Percentiles rank a stretch among this genome's conserved stretches.
Conservation (phyloP, 2,888 invertebrate species). For the Parelbella ahira region DNA sequence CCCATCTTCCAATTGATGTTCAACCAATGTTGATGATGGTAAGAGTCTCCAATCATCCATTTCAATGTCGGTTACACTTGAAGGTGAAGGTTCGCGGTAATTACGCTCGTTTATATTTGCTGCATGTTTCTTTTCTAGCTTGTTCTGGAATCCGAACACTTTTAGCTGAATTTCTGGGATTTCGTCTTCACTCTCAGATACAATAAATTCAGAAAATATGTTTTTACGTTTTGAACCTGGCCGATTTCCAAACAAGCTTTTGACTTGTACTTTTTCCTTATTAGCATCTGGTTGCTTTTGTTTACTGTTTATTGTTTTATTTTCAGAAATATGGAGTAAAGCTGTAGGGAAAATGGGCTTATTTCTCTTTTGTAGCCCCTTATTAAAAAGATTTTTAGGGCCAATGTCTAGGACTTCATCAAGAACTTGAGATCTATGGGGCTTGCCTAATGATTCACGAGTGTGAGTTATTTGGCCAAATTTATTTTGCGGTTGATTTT, state of each 20-base stretch:
- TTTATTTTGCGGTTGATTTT: conserved; percentile 44
- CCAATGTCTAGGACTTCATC: conserved; percentile 44
- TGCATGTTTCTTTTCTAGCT: conserved; percentile 31
- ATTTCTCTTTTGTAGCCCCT: conserved; percentile 38
- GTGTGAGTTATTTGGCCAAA: conserved; percentile 44
- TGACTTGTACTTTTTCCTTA: conserved; percentile 41
- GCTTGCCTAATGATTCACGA: conserved; percentile 47
- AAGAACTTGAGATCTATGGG: conserved; percentile 39
- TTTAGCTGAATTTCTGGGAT: background rate
- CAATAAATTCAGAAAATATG: conserved; percentile 59
- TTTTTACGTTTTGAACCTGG: conserved; percentile 54
- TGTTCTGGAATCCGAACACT: conserved; percentile 22
- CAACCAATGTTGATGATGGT: conserved; percentile 73
- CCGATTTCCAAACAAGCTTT: conserved; percentile 54
- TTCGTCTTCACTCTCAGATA: conserved; percentile 65
- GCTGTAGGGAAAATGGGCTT: conserved; percentile 55
- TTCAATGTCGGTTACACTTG: conserved; percentile 59
- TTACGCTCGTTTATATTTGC: conserved; percentile 36
- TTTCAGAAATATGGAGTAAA: conserved; percentile 50
- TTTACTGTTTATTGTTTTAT: conserved; percentile 50
- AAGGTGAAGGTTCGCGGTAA: conserved; percentile 43
- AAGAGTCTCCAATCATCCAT: conserved; percentile 63
- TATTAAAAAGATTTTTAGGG: conserved; percentile 51
- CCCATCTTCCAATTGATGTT: conserved; percentile 46
- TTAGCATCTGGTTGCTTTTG: conserved; percentile 41